Evolutionary conservation across 1,140 invertebrate genomes (phyloP).

Genomic region (Pseudomyrmex pallidus): DNA sequence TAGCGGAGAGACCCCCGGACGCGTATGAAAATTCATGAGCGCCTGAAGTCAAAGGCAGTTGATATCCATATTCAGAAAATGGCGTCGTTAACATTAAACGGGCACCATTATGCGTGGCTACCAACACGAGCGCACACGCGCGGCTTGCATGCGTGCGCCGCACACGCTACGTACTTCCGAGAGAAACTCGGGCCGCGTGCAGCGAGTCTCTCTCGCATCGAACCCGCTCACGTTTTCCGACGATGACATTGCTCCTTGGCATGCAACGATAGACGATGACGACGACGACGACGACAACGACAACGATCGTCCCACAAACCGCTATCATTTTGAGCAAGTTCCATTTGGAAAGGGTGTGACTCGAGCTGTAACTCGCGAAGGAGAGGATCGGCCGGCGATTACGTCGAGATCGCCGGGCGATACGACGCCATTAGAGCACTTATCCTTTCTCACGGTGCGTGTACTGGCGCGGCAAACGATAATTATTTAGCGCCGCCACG

Average conservation of each 20-base stretch:
- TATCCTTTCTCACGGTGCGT: conserved; percentile 70
- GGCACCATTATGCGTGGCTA: conserved; percentile 80
- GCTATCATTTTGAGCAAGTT: conserved; percentile 82
- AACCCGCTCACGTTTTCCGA: conserved; percentile 49
- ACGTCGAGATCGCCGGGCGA: conserved; percentile 76
- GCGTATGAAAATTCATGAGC: conserved; percentile 84
- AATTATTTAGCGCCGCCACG: conserved; percentile 62
- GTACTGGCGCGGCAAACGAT: conserved; percentile 27
- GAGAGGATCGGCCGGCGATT: conserved; percentile 69
- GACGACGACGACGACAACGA: too few relatives aligned
- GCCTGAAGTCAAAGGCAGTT: conserved; percentile 78
- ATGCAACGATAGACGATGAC: conserved; percentile 78
- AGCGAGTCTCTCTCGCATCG: conserved; percentile 56
- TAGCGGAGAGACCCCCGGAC: conserved; percentile 39
- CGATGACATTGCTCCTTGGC: conserved; percentile 80
- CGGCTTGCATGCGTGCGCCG: conserved; percentile 65
- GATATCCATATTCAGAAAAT: conserved; percentile 84
- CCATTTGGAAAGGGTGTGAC: conserved; percentile 81
- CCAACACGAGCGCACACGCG: conserved; percentile 46
- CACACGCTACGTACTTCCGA: not conserved
- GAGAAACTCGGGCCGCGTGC: not conserved
- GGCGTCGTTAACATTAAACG: conserved; percentile 85
- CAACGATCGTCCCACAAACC: conserved; percentile 62
- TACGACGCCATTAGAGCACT: conserved; percentile 73
- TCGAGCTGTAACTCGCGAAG: conserved; percentile 77